phyloP scores from a whole-genome alignment of 2,888 invertebrate species.

The Kuschelorhynchus macadamiae region DNA sequence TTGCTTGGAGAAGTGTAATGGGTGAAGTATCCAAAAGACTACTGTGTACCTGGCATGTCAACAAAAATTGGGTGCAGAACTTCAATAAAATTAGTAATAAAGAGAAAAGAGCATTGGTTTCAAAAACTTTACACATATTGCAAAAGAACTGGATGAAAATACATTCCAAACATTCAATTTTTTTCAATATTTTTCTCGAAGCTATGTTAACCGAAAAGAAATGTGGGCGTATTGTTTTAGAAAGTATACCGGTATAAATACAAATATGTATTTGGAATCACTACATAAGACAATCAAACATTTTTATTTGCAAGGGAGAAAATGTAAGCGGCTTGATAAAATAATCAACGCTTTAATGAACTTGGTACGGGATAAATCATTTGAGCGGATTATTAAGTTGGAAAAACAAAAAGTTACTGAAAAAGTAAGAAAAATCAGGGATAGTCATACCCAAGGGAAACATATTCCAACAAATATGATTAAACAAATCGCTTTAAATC shows the following conservation, averaged over 20 bases:
- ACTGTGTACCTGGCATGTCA: conserved; percentile 47
- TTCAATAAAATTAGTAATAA: conserved; percentile 23
- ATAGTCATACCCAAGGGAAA: conserved; percentile 9
- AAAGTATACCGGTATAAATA: not conserved
- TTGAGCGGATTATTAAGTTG: conserved; percentile 15
- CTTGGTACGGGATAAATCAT: conserved; percentile 6
- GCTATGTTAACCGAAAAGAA: not conserved
- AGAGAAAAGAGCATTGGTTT: conserved; percentile 20
- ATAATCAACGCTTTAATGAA: not conserved
- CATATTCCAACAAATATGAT: not conserved
- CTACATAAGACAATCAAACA: conserved; percentile 18
- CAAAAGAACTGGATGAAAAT: conserved; percentile 19
- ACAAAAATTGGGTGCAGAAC: conserved; percentile 37
- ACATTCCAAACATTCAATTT: conserved; percentile 20
- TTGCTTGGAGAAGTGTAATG: conserved; percentile 53
- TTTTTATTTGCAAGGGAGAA: conserved; percentile 15
- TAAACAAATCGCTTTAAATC: not conserved
- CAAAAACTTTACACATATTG: conserved; percentile 38
- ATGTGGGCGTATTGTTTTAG: conserved; percentile 2
- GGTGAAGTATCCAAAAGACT: conserved; percentile 27
- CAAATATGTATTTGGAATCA: conserved; percentile 22
- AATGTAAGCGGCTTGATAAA: conserved; percentile 20
- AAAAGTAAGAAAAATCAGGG: conserved; percentile 1
- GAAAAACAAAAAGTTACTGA: conserved; percentile 8
- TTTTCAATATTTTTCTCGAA: not conserved